These are phyloP conservation scores for Bradypodion ventrale DNA, from an alignment of 2,797 vertebrate species.

Conservation along the genomic window DNA sequence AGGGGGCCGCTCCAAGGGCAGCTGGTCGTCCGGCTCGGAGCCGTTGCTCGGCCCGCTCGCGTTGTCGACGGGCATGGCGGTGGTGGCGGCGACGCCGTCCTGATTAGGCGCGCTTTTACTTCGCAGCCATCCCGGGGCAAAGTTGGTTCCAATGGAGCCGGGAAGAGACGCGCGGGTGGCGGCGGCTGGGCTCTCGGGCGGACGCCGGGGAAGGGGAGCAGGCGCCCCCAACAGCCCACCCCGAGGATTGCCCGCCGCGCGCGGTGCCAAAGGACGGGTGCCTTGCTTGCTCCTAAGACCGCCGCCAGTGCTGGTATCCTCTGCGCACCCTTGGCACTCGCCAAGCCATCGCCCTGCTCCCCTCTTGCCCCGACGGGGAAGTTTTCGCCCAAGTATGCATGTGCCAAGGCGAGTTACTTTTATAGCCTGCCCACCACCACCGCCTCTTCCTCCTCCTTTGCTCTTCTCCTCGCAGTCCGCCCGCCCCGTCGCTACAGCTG, in stretches of 20 bases:
- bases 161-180: not conserved
- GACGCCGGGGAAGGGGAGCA: not conserved
- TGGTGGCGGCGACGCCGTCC: slow-evolving; percentile 24
- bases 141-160: not conserved
- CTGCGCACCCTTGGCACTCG: not conserved
- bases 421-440: slow-evolving; percentile 61
- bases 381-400: slow-evolving; percentile 55
- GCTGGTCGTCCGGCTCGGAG: slow-evolving; percentile 73
- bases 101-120: not conserved
- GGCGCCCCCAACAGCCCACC: not conserved
- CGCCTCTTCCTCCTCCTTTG: slow-evolving; percentile 47
- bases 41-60: slow-evolving; percentile 81
- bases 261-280: not conserved
- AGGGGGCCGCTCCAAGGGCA: slow-evolving; percentile 78
- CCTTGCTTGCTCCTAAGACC: not conserved
- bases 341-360: not conserved
- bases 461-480: not conserved
- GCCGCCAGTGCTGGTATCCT: rapidly evolving
- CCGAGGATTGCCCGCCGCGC: no score
- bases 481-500: slow-evolving; percentile 1
- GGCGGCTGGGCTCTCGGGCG: no score
- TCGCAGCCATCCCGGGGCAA: not conserved
- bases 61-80: slow-evolving; percentile 83
- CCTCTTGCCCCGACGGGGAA: slow-evolving; percentile 29
- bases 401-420: slow-evolving; percentile 65